Evolutionary conservation across 2,797 vertebrate genomes (phyloP), one percentile per base, ranked within the genome.

Genomic region (Graptemys geographica): DNA sequence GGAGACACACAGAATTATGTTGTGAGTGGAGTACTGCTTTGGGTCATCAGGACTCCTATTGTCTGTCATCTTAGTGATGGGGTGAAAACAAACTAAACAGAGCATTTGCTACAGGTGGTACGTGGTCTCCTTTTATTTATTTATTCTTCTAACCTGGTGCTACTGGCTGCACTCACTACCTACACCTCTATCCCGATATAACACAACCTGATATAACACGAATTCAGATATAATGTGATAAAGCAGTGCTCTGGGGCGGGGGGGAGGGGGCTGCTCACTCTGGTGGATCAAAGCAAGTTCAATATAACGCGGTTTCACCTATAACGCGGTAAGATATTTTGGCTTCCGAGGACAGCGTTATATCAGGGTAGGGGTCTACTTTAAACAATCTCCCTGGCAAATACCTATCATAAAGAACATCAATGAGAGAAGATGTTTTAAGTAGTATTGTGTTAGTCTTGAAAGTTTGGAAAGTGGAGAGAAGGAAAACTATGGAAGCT

Each of bases 1-100:
- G 49, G 55, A 13, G 78, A 10, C 0, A 0, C 37, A 16, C 69
- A 83, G 44, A 28, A 11, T 86, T 78, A 2, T 37, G 37, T 6
- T 15, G 12, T 25, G 79, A 62, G 56, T 7, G 31, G 51, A 15
- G 79, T 82, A 18, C 5, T 0, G 0, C 12, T 44, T 27, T 27
- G 23, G 12, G 72, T 25, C 37, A 27, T 25, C n/a, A n/a, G 6
- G 3, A 79, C 44, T 79, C 15, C 4, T 49, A 47, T 9, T 86
- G 27, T n/a, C 25, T 55, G 25, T 31, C 25, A 44, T 18, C 18
- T 3, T 21, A 28, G 51, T 28, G 27, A 31, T 72, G 16, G 65
- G 18, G 8, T 41, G 37, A 28, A 55, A 84, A 55, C 11, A 74
- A 37, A 28, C 41, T 13, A 47, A 76, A 28, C 23, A 76, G 72